A percentile compares a stretch with the other conserved stretches of the same genome.
phyloP scores from a whole-genome alignment of 1,140 invertebrate genomes.

The Apis mellifera region Amel_HAv3.1 CM009933.2:8626001-8626500 shows the following conservation, averaged over 20 bases:
- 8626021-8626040: no score
- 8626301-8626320: conserved; percentile 54
- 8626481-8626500: conserved; percentile 45
- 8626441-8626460: conserved; percentile 11
- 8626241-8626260: no score
- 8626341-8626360: conserved; percentile 39
- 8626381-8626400: conserved; percentile 30
- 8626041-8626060: no score
- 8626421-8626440: conserved; percentile 40
- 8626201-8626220: background rate
- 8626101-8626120: background rate
- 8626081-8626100: no score
- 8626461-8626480: conserved; percentile 40
- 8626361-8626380: conserved; percentile 51
- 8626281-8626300: conserved; percentile 13
- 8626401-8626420: conserved; percentile 18
- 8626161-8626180: background rate
- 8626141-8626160: background rate
- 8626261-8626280: background rate
- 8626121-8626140: background rate
- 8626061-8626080: no score
- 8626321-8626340: conserved; percentile 30
- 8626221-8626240: no score
- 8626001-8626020: no score
- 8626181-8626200: background rate